Evolutionary conservation across 1,140 invertebrate species (phyloP).

Genomic region (Drosophila gunungcola): DNA sequence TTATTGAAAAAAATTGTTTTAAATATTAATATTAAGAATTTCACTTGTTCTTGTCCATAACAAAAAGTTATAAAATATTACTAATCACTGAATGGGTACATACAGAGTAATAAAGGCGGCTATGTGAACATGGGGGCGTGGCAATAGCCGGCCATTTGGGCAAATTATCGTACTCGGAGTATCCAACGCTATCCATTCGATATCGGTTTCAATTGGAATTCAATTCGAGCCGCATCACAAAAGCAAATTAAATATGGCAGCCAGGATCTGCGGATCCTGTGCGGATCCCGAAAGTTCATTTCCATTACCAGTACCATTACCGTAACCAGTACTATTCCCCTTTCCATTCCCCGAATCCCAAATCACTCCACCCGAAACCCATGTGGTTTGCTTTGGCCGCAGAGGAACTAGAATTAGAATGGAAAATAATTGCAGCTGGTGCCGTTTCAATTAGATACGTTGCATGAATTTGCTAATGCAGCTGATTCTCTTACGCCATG

Average conservation of each 20-base stretch:
- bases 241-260: conserved; percentile 57
- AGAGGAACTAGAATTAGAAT: conserved; percentile 71
- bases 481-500: conserved; percentile 27
- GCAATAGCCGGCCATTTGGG: conserved; percentile 14
- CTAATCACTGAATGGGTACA: too few relatives aligned
- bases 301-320: neutral
- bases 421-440: conserved; percentile 78
- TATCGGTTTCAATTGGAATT: conserved; percentile 61
- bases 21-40: too few relatives aligned
- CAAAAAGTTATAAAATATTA: too few relatives aligned
- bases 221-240: conserved; percentile 53
- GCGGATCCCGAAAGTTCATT: neutral
- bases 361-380: neutral
- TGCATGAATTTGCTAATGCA: conserved; percentile 63
- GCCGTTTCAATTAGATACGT: conserved; percentile 72
- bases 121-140: neutral
- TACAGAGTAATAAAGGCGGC: neutral
- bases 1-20: too few relatives aligned
- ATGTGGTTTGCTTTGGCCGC: conserved; percentile 23
- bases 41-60: too few relatives aligned
- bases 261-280: conserved; percentile 1
- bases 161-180: conserved; percentile 12
- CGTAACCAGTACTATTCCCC: neutral
- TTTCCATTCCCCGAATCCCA: neutral
- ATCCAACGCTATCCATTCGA: conserved; percentile 16